Conservation (phyloP, 2,888 invertebrate species). For the Barypeithes pellucidus region DNA sequence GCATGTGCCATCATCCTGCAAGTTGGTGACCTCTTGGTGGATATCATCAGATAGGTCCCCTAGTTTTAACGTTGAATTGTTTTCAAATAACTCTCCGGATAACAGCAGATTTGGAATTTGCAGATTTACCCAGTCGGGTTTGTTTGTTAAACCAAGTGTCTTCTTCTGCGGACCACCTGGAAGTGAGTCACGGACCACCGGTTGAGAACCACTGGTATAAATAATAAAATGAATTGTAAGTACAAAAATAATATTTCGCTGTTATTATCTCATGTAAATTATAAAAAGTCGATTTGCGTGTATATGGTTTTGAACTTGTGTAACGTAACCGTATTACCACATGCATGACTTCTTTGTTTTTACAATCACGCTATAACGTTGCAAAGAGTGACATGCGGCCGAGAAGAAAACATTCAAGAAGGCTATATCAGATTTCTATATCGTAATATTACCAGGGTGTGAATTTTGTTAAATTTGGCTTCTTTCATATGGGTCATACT, state of each 20-base stretch:
- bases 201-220: too few relatives aligned
- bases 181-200: too few relatives aligned
- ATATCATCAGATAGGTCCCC: too few relatives aligned
- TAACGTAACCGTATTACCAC: neutral
- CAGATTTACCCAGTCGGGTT: too few relatives aligned
- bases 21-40: too few relatives aligned
- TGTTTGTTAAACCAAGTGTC: too few relatives aligned
- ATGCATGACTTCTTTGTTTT: neutral
- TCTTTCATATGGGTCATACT: neutral
- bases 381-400: neutral
- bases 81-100: too few relatives aligned
- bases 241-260: neutral
- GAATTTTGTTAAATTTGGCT: constrained; percentile 4
- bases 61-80: too few relatives aligned
- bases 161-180: too few relatives aligned
- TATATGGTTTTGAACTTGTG: neutral
- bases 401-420: neutral
- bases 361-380: neutral
- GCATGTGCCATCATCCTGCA: too few relatives aligned
- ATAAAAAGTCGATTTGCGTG: neutral
- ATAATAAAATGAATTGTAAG: neutral
- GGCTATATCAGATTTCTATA: neutral
- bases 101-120: too few relatives aligned
- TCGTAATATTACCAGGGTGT: neutral
- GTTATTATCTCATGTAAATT: neutral